Conservation (phyloP, 2,888 invertebrate species). For the Nomada goodeniana region DNA sequence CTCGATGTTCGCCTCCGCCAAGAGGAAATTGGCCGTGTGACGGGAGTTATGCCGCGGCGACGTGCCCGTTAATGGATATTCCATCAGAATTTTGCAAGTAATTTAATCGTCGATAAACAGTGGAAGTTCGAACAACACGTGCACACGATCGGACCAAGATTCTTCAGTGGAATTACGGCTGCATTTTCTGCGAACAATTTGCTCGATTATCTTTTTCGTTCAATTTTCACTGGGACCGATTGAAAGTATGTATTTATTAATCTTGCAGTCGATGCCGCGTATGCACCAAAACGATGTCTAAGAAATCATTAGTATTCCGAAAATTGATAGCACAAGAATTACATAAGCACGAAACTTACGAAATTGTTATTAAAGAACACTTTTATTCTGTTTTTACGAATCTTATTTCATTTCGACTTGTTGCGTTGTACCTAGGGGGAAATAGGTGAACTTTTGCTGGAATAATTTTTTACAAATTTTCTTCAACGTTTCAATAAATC, state of each 20-base stretch:
- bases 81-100: slow-evolving; percentile 67
- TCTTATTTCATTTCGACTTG: slow-evolving; percentile 1
- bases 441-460: too few relatives aligned
- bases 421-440: neutral
- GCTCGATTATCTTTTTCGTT: neutral
- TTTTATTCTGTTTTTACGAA: neutral
- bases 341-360: too few relatives aligned
- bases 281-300: neutral
- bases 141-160: slow-evolving; percentile 45
- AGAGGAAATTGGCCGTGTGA: slow-evolving; percentile 51
- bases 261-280: too few relatives aligned
- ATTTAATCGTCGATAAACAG: slow-evolving; percentile 64
- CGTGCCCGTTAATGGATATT: slow-evolving; percentile 63
- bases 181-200: neutral
- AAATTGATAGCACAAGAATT: neutral
- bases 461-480: neutral
- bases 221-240: neutral
- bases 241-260: neutral
- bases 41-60: slow-evolving; percentile 17
- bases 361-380: neutral
- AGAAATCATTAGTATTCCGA: neutral
- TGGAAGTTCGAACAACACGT: slow-evolving; percentile 46
- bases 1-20: slow-evolving; percentile 14
- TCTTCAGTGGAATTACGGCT: neutral
- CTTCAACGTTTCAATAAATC: neutral